Base-by-base conservation (phyloP, 2,888 invertebrate species). In the Drosophila lutescens region DNA sequence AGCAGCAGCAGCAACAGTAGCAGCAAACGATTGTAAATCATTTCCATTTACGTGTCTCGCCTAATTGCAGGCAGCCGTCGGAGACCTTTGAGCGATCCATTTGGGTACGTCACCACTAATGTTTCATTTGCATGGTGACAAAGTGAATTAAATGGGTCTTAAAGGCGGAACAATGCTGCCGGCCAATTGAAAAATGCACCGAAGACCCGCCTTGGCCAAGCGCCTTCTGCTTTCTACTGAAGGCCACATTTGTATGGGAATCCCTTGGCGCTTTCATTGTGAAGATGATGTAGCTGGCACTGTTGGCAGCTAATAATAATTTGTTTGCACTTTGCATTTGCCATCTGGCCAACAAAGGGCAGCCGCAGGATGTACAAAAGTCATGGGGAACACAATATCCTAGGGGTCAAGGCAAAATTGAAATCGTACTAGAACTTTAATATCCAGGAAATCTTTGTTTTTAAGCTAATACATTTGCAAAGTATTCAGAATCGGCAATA, bases 291-390 rank as follows among this genome's bases (percentile, higher is more conserved):
- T 86, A 80, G 77, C 65, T 71, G 69, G 53, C 86, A 63, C 84
- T 68, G 84, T 86, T 83, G 83, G 84, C 83, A 86, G 83, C 83
- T 83, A 86, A 86, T 86, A 83, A 83, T 84, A 84, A 83, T 83
- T 86, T 83, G 83, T 86, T 83, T 83, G 84, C 84, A 81, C 78
- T 86, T 84, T 86, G 86, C 83, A 83, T 86, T 79, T 78, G 81
- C 87, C 84, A 83, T 79, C 74, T 79, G 86, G 79, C 40, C 68
- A 56, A 70, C 61, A 67, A 62, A 61, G 17, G 58, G 47, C 49
- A 17, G 49, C 15, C 30, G 32, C 26, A 41, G 46, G 10, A 23
- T n/a, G 38, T 6, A 4, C n/a, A 34, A 17, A 58, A 41, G 47
- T 47, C 41, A 49, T 34, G 36, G 10, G n/a, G 49, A 20, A 36